Percentiles rank a stretch among this genome's conserved stretches.
Conservation (phyloP, 2,113 vertebrate species). For the Sclerurus mexicanus region DNA sequence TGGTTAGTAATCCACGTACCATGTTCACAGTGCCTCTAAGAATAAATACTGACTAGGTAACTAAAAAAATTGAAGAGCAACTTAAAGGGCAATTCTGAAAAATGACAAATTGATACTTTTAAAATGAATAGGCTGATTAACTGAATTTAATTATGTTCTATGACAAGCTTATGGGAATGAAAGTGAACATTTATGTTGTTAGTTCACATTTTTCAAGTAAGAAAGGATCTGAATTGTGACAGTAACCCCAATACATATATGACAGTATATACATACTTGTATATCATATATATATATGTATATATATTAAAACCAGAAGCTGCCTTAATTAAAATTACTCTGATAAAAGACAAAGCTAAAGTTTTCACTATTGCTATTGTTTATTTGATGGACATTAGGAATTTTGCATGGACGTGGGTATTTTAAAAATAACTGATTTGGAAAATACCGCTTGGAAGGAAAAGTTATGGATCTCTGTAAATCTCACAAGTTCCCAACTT, state of each 20-base stretch:
- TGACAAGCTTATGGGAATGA: background rate
- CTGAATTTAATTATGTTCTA: background rate
- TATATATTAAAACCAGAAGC: background rate
- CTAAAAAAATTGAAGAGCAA: background rate
- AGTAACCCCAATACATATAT: background rate
- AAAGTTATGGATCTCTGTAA: background rate
- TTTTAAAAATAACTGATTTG: background rate
- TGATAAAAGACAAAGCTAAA: background rate
- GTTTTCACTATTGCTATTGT: background rate
- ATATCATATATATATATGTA: background rate
- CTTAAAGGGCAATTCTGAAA: background rate
- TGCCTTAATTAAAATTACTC: background rate
- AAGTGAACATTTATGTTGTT: background rate
- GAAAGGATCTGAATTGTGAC: background rate
- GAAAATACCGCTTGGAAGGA: background rate
- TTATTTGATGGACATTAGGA: background rate
- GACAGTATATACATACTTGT: too few species aligned
- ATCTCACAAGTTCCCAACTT: background rate
- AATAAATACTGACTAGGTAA: background rate
- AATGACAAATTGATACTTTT: background rate
- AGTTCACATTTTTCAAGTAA: background rate
- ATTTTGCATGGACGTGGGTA: rapidly evolving
- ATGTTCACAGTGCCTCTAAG: background rate
- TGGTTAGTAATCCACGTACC: background rate
- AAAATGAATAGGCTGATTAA: background rate